Evolutionary conservation across 2,797 vertebrate genomes (phyloP).

Genomic region (Catharus ustulatus): DNA sequence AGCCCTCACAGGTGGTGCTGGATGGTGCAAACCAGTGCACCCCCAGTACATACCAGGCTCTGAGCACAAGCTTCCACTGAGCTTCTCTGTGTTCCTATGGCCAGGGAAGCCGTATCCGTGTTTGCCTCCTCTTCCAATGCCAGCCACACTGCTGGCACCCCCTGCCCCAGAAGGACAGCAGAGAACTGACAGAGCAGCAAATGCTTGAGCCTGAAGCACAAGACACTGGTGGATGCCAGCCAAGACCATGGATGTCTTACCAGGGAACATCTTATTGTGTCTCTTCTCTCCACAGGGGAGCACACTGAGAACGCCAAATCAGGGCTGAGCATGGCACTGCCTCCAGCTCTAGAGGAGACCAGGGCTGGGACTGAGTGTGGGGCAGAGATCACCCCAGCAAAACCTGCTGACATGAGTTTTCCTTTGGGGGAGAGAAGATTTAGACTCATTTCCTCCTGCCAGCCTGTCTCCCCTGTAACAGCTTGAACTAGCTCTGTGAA

Average conservation of each 20-base stretch:
- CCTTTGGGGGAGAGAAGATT: neutral
- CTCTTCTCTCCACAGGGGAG: neutral
- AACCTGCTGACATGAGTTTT: neutral
- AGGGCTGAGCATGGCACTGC: accelerated
- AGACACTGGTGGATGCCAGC: neutral
- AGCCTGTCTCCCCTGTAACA: neutral
- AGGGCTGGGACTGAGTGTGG: accelerated
- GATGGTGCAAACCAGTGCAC: accelerated
- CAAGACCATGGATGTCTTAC: neutral
- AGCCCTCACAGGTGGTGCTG: neutral
- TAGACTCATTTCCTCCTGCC: neutral
- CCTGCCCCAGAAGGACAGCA: neutral
- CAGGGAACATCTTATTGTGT: neutral
- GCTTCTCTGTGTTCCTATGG: neutral
- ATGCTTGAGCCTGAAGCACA: neutral
- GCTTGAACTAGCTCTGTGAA: neutral
- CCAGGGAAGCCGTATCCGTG: neutral
- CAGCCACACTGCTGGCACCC: neutral
- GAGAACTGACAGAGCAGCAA: neutral
- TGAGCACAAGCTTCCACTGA: neutral
- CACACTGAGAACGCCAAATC: neutral
- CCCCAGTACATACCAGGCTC: neutral
- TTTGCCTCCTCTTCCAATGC: neutral
- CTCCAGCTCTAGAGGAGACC: neutral
- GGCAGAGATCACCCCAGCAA: neutral